A percentile compares a stretch with the other conserved stretches of the same genome.
Evolutionary conservation across 1,140 invertebrate species (phyloP).

Genomic region (Drosophila oshimai): DNA sequence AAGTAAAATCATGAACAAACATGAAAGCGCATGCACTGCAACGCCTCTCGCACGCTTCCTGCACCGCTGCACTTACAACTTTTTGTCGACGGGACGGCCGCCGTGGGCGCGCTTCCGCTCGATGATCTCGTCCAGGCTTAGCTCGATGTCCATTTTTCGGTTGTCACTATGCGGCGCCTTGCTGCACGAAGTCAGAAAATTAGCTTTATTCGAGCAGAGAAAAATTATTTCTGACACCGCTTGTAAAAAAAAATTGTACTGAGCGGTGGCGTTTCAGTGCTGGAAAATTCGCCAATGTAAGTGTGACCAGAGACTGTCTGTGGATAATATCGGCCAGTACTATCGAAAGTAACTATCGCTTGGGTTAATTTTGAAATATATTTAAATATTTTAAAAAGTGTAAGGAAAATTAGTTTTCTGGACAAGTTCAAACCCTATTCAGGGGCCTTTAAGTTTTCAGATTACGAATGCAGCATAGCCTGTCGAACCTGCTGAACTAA

Average conservation of each 20-base stretch:
- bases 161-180: background rate
- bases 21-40: background rate
- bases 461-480: no score
- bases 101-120: conserved; percentile 50
- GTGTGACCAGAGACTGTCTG: background rate
- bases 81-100: conserved; percentile 34
- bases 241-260: background rate
- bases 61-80: conserved; percentile 44
- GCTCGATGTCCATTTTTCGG: conserved; percentile 45
- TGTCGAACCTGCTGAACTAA: no score
- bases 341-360: background rate
- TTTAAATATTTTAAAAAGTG: no score
- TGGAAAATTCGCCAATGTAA: background rate
- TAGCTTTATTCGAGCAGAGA: no score
- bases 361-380: no score
- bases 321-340: background rate
- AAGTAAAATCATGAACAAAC: background rate
- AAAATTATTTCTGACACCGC: background rate
- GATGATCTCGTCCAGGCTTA: conserved; percentile 64
- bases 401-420: no score
- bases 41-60: conserved; percentile 43
- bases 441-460: no score
- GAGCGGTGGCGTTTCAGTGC: background rate
- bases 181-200: background rate
- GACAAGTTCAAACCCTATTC: no score